Conservation (phyloP, 2,113 vertebrate species). For the Hoplias malabaricus region DNA sequence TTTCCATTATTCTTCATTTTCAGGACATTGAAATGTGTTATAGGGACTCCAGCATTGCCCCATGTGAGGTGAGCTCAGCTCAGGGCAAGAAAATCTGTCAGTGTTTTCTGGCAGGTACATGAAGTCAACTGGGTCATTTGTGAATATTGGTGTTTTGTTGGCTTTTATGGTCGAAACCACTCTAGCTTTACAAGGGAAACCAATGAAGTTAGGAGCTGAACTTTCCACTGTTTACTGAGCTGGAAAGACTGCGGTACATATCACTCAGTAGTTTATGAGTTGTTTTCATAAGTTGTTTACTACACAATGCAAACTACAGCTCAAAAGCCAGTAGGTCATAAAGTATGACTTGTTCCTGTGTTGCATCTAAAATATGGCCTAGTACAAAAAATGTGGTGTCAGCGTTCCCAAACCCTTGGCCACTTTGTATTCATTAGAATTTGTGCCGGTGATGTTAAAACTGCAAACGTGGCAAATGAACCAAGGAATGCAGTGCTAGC, state of each 20-base stretch:
- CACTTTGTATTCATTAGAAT: neutral
- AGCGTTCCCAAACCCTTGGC: neutral
- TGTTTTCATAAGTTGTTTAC: neutral
- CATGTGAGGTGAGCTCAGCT: neutral
- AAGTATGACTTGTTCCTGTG: neutral
- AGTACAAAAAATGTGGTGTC: neutral
- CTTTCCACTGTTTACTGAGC: neutral
- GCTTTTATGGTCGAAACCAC: conserved; percentile 10
- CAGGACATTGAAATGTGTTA: neutral
- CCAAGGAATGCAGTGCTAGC: neutral
- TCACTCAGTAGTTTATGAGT: neutral
- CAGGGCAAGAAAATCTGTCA: neutral
- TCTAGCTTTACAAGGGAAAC: neutral
- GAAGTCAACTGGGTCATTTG: neutral
- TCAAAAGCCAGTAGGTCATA: neutral
- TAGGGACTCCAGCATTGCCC: neutral
- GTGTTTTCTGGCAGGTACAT: neutral
- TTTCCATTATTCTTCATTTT: neutral
- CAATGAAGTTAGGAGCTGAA: neutral
- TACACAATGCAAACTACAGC: neutral
- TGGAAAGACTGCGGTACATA: neutral
- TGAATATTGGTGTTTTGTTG: neutral
- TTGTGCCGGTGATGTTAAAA: neutral
- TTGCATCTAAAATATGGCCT: neutral
- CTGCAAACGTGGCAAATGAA: neutral